Evolutionary conservation across 2,888 invertebrate species (phyloP).

Genomic region (Coelinius sp.): DNA sequence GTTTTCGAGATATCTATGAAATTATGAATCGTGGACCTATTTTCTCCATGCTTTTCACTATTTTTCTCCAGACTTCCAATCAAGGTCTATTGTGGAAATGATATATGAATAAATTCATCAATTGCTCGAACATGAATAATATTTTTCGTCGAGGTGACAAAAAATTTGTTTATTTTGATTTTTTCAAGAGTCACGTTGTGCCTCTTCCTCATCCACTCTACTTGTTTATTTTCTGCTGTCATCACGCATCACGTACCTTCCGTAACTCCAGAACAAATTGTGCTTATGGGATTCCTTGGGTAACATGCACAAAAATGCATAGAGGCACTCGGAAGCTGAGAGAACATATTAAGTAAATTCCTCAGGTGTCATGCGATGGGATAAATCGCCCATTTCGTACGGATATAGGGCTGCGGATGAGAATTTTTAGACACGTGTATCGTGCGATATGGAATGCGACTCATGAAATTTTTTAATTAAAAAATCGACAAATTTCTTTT

Average conservation of each 20-base stretch:
- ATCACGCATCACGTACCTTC: slow-evolving; percentile 37
- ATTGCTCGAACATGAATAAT: no score
- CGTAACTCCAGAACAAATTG: slow-evolving; percentile 34
- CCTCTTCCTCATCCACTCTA: slow-evolving; percentile 38
- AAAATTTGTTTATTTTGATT: neutral
- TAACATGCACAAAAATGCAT: slow-evolving; percentile 44
- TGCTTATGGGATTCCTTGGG: slow-evolving; percentile 47
- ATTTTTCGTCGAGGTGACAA: neutral
- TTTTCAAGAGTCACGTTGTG: neutral
- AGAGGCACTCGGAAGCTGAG: slow-evolving; percentile 36
- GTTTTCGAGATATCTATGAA: no score
- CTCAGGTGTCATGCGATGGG: slow-evolving; percentile 8
- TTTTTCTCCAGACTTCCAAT: no score
- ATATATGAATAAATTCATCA: no score
- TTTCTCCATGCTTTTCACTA: no score
- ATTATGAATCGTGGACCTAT: no score
- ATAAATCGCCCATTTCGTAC: neutral
- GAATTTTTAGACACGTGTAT: neutral
- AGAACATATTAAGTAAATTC: slow-evolving; percentile 17
- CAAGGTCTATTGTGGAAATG: no score
- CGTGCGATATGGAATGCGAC: neutral
- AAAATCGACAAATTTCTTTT: neutral
- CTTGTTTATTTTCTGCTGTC: slow-evolving; percentile 36
- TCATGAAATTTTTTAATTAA: neutral
- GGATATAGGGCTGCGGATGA: neutral